phyloP scores from a whole-genome alignment of 1,140 invertebrate genomes.

The Cyclina sinensis region DNA sequence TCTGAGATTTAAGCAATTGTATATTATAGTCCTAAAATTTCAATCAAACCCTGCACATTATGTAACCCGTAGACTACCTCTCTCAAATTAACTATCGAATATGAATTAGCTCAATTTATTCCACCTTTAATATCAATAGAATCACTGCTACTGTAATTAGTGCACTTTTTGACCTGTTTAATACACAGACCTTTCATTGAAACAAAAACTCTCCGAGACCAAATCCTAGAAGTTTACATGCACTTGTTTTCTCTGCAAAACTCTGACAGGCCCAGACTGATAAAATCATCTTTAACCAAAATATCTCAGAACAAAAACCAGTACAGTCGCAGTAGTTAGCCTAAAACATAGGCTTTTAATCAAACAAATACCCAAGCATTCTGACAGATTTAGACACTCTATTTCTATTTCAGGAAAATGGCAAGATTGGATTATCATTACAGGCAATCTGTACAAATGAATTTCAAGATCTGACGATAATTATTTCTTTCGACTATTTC shows the following conservation, averaged over 20 bases:
- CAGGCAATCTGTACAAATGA: not conserved
- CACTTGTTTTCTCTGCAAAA: not conserved
- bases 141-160: too few species aligned
- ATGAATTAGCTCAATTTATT: too few species aligned
- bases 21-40: too few species aligned
- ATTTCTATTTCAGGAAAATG: not conserved
- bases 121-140: too few species aligned
- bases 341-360: conserved; percentile 1
- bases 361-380: conserved; percentile 9
- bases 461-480: conserved; percentile 6
- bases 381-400: not conserved
- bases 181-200: too few species aligned
- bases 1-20: too few species aligned
- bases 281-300: not conserved
- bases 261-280: not conserved
- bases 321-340: not conserved
- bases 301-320: not conserved
- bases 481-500: conserved; percentile 24
- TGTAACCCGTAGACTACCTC: too few species aligned
- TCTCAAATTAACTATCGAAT: too few species aligned
- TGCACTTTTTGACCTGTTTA: too few species aligned
- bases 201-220: too few species aligned
- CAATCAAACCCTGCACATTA: too few species aligned
- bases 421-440: not conserved
- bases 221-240: too few species aligned